Conservation (phyloP, 2,888 invertebrate species). For the Dione juno region DNA sequence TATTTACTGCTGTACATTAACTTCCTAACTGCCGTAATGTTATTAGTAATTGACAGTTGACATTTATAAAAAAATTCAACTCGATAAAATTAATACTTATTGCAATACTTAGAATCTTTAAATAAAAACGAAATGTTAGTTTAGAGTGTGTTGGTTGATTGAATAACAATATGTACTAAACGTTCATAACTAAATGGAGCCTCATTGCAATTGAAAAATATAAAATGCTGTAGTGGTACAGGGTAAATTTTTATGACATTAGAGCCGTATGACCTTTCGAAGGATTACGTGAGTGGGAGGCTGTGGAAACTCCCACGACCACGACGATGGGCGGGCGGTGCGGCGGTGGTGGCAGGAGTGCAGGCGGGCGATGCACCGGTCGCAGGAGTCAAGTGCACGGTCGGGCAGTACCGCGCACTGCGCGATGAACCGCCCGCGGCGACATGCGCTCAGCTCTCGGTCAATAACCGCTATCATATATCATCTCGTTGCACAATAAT, state of each 20-base stretch:
- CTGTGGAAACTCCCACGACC: conserved; percentile 48
- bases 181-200: neutral
- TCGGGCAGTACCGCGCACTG: conserved; percentile 59
- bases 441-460: conserved; percentile 65
- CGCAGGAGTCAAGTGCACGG: conserved; percentile 77
- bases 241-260: conserved; percentile 41
- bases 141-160: neutral
- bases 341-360: conserved; percentile 57
- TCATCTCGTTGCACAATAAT: conserved; percentile 33
- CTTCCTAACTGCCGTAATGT: conserved; percentile 39
- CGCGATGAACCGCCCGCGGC: conserved; percentile 64
- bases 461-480: conserved; percentile 64
- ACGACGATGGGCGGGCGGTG: conserved; percentile 46
- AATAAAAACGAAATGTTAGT: neutral
- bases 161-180: neutral
- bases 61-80: neutral
- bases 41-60: conserved; percentile 22
- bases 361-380: conserved; percentile 72
- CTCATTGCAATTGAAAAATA: neutral
- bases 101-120: neutral
- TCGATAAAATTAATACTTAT: neutral
- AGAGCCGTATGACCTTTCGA: conserved; percentile 55
- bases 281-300: conserved; percentile 52
- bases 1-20: conserved; percentile 59
- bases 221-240: neutral